These are phyloP conservation scores for Melanotaenia nigrans DNA, from an alignment of 2,797 vertebrate species.

Conservation along the genomic window DNA sequence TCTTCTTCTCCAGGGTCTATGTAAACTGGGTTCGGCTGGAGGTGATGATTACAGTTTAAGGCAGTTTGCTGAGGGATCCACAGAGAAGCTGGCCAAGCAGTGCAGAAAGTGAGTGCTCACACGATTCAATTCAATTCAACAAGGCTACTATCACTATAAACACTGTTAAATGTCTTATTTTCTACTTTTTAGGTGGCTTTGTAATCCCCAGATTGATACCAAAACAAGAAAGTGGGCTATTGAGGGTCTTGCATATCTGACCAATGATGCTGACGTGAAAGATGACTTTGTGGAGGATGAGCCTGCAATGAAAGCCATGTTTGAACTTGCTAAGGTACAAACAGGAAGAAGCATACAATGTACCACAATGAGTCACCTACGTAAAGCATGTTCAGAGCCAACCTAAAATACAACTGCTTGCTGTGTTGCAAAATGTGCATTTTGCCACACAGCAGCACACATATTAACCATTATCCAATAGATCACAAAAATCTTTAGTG, in stretches of 20 bases:
- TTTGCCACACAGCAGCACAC: background rate
- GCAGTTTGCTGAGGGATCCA: slow-evolving; percentile 98
- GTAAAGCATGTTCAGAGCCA: background rate
- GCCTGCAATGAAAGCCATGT: slow-evolving; percentile 94
- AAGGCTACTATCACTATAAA: background rate
- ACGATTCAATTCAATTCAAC: background rate
- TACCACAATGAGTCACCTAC: background rate
- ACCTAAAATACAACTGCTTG: background rate
- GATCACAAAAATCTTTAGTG: too few species aligned
- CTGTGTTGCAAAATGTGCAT: background rate
- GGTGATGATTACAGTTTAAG: slow-evolving; percentile 94
- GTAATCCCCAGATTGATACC: slow-evolving; percentile 90
- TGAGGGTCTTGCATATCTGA: slow-evolving; percentile 95
- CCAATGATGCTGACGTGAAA: slow-evolving; percentile 96
- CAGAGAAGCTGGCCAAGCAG: slow-evolving; percentile 96
- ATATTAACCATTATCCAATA: background rate
- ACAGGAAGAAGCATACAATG: background rate
- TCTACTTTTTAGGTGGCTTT: slow-evolving; percentile 88
- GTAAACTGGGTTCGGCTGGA: slow-evolving; percentile 97
- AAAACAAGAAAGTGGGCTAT: slow-evolving; percentile 96
- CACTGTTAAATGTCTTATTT: slow-evolving; percentile 4
- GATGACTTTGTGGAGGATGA: slow-evolving; percentile 98
- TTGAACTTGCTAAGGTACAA: slow-evolving; percentile 92
- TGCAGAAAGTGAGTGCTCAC: slow-evolving; percentile 91
- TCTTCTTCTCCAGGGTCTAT: slow-evolving; percentile 87